Conservation (phyloP, 2,888 invertebrate genomes). For the Andrena chrysosceles region DNA sequence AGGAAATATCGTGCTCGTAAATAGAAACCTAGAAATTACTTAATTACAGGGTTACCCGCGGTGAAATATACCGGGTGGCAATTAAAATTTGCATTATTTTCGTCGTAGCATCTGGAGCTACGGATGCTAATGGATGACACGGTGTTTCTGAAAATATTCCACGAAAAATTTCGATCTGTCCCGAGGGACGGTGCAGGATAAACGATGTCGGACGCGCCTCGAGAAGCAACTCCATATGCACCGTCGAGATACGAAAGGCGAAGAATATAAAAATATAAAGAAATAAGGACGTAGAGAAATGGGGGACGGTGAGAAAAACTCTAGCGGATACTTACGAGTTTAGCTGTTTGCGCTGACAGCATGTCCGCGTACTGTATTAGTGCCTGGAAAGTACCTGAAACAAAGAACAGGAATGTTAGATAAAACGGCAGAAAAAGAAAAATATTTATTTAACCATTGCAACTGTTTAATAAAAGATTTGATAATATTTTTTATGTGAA, state of each 20-base stretch:
- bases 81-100: constrained; percentile 56
- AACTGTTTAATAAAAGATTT: too few relatives aligned
- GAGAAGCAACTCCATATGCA: constrained; percentile 20
- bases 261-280: constrained; percentile 17
- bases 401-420: constrained; percentile 74
- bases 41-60: constrained; percentile 4
- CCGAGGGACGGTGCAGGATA: constrained; percentile 48
- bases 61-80: constrained; percentile 24
- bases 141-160: constrained; percentile 43
- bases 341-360: constrained; percentile 98
- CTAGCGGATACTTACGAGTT: constrained; percentile 90
- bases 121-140: constrained; percentile 41
- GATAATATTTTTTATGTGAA: too few relatives aligned
- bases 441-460: background rate
- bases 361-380: constrained; percentile 99
- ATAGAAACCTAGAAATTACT: constrained; percentile 16
- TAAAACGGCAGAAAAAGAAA: background rate
- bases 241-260: constrained; percentile 2
- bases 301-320: constrained; percentile 18
- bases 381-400: constrained; percentile 98
- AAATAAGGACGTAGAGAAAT: background rate
- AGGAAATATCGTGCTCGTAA: constrained; percentile 10
- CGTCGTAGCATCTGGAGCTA: constrained; percentile 32
- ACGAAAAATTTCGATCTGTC: constrained; percentile 64
- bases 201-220: constrained; percentile 23